phyloP scores from a whole-genome alignment of 2,888 invertebrate genomes.

The Pelosia muscerda region DNA sequence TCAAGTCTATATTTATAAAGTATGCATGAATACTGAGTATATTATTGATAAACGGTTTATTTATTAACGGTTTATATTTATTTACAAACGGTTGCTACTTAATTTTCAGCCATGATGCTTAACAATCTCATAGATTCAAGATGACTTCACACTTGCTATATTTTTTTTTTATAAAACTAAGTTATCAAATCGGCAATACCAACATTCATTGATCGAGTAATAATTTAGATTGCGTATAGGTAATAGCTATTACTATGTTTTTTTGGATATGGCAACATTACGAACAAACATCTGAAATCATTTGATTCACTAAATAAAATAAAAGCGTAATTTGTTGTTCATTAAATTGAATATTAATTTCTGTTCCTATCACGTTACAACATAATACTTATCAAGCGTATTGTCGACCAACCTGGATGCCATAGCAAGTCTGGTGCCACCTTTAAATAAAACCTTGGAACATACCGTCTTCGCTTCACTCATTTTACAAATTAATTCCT shows the following conservation, averaged over 20 bases:
- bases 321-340: neutral
- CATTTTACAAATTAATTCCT: conserved; percentile 15
- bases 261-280: neutral
- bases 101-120: conserved; percentile 28
- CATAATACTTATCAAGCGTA: neutral
- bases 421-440: conserved; percentile 1
- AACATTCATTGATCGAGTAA: neutral
- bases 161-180: neutral
- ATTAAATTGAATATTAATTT: neutral
- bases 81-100: conserved; percentile 30
- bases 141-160: conserved; percentile 15
- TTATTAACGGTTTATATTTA: conserved; percentile 19
- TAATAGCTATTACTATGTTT: neutral
- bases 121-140: conserved; percentile 27
- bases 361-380: neutral
- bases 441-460: conserved; percentile 1
- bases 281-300: neutral
- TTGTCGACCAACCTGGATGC: neutral
- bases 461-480: conserved; percentile 13
- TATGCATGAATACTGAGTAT: conserved; percentile 21
- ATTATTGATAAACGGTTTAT: conserved; percentile 19
- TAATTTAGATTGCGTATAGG: conserved; percentile 1
- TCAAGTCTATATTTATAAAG: conserved; percentile 18
- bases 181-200: neutral
- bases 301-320: neutral